Evolutionary conservation across 2,113 vertebrate genomes (phyloP).

Genomic region (Dolichallabes microphthalmus): DNA sequence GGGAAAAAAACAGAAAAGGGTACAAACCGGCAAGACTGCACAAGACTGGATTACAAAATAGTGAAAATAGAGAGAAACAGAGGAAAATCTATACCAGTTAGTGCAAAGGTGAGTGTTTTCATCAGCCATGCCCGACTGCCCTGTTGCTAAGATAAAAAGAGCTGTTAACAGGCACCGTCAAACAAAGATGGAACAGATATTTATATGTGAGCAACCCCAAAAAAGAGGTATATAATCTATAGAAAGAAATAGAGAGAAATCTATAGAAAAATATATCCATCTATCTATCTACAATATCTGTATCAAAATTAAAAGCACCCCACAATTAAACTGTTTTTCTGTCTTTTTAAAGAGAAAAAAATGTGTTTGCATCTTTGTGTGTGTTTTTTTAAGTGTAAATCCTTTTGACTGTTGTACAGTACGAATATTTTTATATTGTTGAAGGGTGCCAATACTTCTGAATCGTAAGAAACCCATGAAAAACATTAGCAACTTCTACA

Average conservation of each 20-base stretch:
- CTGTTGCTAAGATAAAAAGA: constrained; percentile 15
- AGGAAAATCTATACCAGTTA: constrained; percentile 67
- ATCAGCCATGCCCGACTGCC: constrained; percentile 66
- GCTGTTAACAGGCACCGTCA: background rate
- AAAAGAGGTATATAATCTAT: background rate
- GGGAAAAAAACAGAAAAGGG: too few species aligned
- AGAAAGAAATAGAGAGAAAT: too few species aligned
- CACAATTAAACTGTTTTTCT: background rate
- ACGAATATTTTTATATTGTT: background rate
- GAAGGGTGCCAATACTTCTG: background rate
- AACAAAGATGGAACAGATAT: background rate
- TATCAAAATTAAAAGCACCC: background rate
- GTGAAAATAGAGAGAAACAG: background rate
- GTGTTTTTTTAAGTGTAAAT: background rate
- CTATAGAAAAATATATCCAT: too few species aligned
- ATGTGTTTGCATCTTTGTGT: background rate
- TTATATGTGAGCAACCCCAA: background rate
- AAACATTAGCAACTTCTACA: background rate
- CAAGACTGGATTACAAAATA: too few species aligned
- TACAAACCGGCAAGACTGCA: background rate
- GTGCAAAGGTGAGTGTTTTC: constrained; percentile 76
- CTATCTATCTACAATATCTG: too few species aligned
- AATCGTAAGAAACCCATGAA: background rate
- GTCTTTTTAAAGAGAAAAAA: background rate
- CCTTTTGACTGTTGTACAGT: background rate